phyloP scores from a whole-genome alignment of 2,113 vertebrate genomes.

The human region DNA sequence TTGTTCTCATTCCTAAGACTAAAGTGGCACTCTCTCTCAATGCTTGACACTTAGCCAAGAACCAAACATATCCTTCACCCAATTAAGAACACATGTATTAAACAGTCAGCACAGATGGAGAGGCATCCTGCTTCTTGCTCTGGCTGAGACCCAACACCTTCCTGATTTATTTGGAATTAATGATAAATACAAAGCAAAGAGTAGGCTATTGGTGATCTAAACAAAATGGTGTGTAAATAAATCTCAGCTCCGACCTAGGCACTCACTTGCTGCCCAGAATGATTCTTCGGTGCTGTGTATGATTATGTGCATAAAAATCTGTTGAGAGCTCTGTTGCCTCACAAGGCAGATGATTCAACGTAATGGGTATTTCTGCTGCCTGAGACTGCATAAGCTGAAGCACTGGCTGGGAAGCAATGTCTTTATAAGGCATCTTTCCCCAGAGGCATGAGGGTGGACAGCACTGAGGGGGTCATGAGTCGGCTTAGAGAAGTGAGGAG shows the following conservation, averaged over 20 bases:
- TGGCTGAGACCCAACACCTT: constrained; percentile 37
- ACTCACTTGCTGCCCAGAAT: constrained; percentile 39
- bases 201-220: constrained; percentile 40
- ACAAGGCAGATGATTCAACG: constrained; percentile 65
- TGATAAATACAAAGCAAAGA: constrained; percentile 56
- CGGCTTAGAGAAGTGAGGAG: constrained; percentile 3
- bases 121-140: constrained; percentile 14
- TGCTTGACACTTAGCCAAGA: constrained; percentile 66
- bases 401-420: constrained; percentile 49
- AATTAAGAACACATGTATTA: constrained; percentile 67
- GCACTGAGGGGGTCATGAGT: not conserved
- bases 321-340: constrained; percentile 54
- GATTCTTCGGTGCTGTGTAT: constrained; percentile 17
- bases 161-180: constrained; percentile 46
- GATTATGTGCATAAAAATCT: constrained; percentile 57
- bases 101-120: constrained; percentile 50
- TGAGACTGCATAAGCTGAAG: constrained; percentile 13
- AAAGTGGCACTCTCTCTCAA: constrained; percentile 41
- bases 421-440: constrained; percentile 76
- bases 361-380: constrained; percentile 58
- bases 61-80: constrained; percentile 52
- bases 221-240: constrained; percentile 55
- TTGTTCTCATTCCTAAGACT: constrained; percentile 65
- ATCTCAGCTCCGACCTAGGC: not conserved
- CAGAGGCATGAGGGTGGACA: not conserved